Conservation (phyloP, 2,797 vertebrate species). For the Ctenopoma kingsleyae region DNA sequence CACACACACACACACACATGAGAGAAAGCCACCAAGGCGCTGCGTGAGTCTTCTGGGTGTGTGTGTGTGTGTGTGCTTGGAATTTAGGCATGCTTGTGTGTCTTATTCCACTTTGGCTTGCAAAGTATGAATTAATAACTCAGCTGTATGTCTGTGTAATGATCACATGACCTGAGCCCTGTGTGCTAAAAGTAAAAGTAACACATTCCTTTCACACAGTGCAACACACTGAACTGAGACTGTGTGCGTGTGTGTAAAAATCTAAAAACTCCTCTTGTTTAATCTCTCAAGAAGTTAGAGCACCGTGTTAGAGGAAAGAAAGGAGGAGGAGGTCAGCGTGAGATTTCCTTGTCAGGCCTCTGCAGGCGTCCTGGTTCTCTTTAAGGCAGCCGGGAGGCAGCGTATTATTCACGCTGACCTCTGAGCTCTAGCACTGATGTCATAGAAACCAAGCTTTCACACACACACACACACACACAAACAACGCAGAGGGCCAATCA, state of each 20-base stretch:
- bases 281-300: constrained; percentile 17
- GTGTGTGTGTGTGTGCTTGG: constrained; percentile 31
- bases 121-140: constrained; percentile 70
- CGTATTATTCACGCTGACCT: constrained; percentile 81
- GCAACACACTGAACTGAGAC: constrained; percentile 19
- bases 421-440: constrained; percentile 75
- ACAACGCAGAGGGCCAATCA: constrained; percentile 56
- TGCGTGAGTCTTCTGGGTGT: constrained; percentile 45
- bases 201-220: constrained; percentile 28
- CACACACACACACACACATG: constrained; percentile 15
- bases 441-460: constrained; percentile 58
- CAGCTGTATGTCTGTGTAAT: constrained; percentile 45
- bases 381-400: constrained; percentile 64
- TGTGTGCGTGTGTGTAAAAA: background rate
- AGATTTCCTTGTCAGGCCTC: constrained; percentile 65
- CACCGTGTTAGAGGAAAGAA: background rate
- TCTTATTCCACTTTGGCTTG: constrained; percentile 55
- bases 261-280: constrained; percentile 6
- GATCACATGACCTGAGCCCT: constrained; percentile 44
- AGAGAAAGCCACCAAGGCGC: constrained; percentile 70
- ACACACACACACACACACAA: constrained; percentile 34
- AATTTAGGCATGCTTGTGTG: constrained; percentile 49
- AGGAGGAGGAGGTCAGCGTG: constrained; percentile 48
- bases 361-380: constrained; percentile 67
- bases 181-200: constrained; percentile 29